Base-by-base conservation (phyloP, 2,113 vertebrate species). In the Benitochromis conjunctus region DNA sequence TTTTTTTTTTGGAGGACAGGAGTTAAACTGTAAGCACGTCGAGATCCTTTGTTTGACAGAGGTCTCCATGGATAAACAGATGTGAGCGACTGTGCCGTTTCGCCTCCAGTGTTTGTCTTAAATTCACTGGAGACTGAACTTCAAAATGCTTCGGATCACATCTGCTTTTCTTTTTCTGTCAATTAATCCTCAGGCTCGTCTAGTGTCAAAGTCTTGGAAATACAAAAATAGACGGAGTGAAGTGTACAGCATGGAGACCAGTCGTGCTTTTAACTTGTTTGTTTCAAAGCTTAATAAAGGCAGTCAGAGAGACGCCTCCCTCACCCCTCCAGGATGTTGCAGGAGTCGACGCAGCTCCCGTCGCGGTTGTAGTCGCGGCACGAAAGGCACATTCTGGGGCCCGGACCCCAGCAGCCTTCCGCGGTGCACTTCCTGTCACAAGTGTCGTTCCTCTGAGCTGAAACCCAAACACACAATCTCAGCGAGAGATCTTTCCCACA, bases 341-440 rank as follows among this genome's bases (percentile, higher is more conserved):
- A 99, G 84, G 95, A 96, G 71, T 96, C 95, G 79, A 99, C 97
- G 26, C 99, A 99, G 79, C 96, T 96, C 51, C 91, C 94, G 66
- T 94, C 93, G 1, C 98, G 97, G 84, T 92, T 97, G n/a, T 95
- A 97, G 80, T 97, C 94, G 9, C 71, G 94, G 88, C 99, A 99
- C 83, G 94, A 95, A 62, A 98, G 95, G 83, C 99, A 99, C 94
- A 98, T 97, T 87, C 90, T 93, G 2, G 98, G 96, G 1, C 97
- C 97, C 0, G 97, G 97, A 18, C 98, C 99, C 99, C 99, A 99
- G 94, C 99, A 99, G 60, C 98, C 97, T 1, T 97, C 92, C 0
- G 89, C 31, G 0, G 97, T 98, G 66, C 99, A 99, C 86, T 98
- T 92, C 0, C 93, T 91, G 89, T 99, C 90, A 76, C 99, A 99